A percentile compares a stretch with the other conserved stretches of the same genome.
Conservation (phyloP, 2,888 invertebrate species). For the Mythimna loreyi region DNA sequence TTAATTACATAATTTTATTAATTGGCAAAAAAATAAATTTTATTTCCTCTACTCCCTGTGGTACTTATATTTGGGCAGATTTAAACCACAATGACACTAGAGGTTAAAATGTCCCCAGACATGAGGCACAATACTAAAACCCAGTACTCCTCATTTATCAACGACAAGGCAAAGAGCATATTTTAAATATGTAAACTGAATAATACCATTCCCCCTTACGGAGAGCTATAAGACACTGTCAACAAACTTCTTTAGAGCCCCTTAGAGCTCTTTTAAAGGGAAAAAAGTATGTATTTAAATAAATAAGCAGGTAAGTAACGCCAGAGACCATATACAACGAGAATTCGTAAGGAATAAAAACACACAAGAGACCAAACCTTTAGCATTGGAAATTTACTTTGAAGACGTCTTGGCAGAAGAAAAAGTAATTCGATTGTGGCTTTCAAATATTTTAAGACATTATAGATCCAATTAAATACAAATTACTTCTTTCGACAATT, state of each 20-base stretch:
- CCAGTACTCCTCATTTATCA: neutral
- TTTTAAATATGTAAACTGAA: neutral
- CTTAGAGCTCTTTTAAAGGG: neutral
- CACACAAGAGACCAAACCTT: slow-evolving; percentile 12
- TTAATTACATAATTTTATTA: no score
- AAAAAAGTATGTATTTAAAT: slow-evolving; percentile 11
- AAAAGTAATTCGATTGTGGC: no score
- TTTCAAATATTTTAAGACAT: no score
- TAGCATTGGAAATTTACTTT: neutral
- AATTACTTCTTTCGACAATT: no score
- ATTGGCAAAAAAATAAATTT: no score
- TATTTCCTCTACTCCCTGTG: no score
- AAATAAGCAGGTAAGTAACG: slow-evolving; percentile 7
- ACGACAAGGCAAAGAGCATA: neutral
- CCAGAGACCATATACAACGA: neutral
- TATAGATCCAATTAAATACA: no score
- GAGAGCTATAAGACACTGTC: neutral
- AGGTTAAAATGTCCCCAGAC: no score
- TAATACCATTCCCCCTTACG: no score
- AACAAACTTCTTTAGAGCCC: slow-evolving; percentile 3
- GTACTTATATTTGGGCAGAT: no score
- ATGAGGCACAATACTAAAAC: no score
- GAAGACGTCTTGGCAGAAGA: neutral
- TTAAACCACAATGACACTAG: no score
- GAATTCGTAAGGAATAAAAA: slow-evolving; percentile 31